A percentile compares a stretch with the other conserved stretches of the same genome.
Conservation (phyloP, 2,888 invertebrate genomes). For the Koerneria pararmatus region DNA sequence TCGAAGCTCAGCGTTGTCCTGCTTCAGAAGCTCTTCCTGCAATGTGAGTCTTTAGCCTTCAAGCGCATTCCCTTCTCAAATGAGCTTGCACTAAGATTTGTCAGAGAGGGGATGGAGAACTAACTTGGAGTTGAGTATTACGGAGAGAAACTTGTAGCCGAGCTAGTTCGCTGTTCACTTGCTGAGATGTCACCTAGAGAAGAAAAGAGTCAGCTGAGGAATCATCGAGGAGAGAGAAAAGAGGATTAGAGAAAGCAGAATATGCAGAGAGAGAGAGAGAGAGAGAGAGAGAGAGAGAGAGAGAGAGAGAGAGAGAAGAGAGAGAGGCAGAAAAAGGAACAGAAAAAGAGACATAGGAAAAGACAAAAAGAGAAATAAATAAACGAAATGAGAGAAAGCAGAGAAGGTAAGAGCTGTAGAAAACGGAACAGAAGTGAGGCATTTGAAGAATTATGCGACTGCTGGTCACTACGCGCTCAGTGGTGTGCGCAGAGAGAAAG, state of each 20-base stretch:
- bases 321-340: too few species aligned
- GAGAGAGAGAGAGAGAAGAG: too few species aligned
- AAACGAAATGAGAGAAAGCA: too few species aligned
- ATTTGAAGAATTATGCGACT: not conserved
- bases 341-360: too few species aligned
- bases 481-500: not conserved
- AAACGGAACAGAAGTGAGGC: not conserved
- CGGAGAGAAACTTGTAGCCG: constrained; percentile 50
- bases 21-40: constrained; percentile 47
- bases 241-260: too few species aligned
- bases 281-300: too few species aligned
- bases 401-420: too few species aligned
- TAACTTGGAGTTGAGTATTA: constrained; percentile 46
- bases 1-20: constrained; percentile 46
- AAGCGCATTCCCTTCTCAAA: not conserved
- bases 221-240: not conserved
- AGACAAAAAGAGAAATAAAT: too few species aligned
- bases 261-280: too few species aligned
- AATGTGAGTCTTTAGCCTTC: not conserved
- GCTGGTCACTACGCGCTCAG: not conserved
- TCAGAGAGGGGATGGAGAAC: not conserved
- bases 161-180: constrained; percentile 44
- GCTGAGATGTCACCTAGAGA: constrained; percentile 19
- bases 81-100: not conserved
- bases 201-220: not conserved